Conservation (phyloP, 2,888 invertebrate species). For the Scaeva pyrastri region DNA sequence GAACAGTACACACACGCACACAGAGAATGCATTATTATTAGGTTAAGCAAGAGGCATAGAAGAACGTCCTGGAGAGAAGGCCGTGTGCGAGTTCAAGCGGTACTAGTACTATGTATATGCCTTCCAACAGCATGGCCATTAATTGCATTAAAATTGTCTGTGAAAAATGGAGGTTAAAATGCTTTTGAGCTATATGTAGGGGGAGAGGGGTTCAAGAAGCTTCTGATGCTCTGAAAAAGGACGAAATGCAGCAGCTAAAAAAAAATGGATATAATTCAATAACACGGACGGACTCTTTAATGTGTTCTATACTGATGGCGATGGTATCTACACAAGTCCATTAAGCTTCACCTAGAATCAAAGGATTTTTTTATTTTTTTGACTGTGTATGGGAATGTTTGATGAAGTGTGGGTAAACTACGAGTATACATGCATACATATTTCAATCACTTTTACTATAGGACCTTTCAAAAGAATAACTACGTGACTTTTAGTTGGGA, state of each 20-base stretch:
- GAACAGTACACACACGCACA: background rate
- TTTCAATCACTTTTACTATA: conserved; percentile 10
- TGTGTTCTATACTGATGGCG: background rate
- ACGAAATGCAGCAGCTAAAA: conserved; percentile 3
- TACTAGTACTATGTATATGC: background rate
- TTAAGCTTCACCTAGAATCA: background rate
- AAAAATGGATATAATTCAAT: conserved; percentile 41
- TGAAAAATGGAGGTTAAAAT: conserved; percentile 61
- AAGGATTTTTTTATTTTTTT: background rate
- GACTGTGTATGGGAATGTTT: no score
- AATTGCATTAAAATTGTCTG: conserved; percentile 71
- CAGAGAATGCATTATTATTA: conserved; percentile 53
- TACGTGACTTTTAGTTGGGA: conserved; percentile 13
- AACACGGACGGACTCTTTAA: conserved; percentile 9
- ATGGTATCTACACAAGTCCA: background rate
- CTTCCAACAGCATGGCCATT: conserved; percentile 46
- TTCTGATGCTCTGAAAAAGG: conserved; percentile 37
- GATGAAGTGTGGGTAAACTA: background rate
- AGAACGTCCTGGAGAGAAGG: conserved; percentile 20
- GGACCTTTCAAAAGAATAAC: background rate
- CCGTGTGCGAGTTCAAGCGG: conserved; percentile 3
- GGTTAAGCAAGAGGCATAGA: conserved; percentile 35
- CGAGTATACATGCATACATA: no score
- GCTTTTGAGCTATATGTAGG: conserved; percentile 25
- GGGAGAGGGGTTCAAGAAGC: background rate